Evolutionary conservation across 2,888 invertebrate species (phyloP).

Genomic region (Acanthacorydalis orientalis): DNA sequence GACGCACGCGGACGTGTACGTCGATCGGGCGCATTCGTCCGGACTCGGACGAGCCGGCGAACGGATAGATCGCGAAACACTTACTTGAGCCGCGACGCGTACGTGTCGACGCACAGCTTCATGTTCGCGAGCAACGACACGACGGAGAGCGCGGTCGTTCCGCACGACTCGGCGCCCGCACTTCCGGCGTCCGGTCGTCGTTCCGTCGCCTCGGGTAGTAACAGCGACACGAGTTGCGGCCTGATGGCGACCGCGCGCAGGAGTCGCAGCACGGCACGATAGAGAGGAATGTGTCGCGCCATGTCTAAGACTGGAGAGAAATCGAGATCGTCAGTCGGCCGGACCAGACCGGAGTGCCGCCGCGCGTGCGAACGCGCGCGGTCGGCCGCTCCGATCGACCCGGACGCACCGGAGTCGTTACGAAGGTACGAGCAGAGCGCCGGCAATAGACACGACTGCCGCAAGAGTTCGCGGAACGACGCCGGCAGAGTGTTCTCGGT

Average conservation of each 20-base stretch:
- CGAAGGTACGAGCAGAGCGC: conserved; percentile 79
- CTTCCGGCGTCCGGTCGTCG: conserved; percentile 10
- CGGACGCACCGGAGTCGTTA: conserved; percentile 63
- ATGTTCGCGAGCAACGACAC: conserved; percentile 67
- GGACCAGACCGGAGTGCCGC: background rate
- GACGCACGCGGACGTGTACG: background rate
- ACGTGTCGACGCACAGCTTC: conserved; percentile 84
- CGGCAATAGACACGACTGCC: conserved; percentile 70
- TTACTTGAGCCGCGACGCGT: conserved; percentile 69
- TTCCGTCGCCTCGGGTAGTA: conserved; percentile 35
- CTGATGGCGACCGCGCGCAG: conserved; percentile 60
- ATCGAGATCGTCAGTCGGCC: conserved; percentile 3
- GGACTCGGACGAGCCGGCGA: no score
- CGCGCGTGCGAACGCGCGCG: no score
- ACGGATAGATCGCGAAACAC: conserved; percentile 14
- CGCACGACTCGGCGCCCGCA: background rate
- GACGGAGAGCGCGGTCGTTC: conserved; percentile 41
- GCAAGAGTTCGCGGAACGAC: conserved; percentile 58
- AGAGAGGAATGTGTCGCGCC: conserved; percentile 90
- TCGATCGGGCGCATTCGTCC: no score
- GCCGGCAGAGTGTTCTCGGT: conserved; percentile 36
- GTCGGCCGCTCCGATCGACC: no score
- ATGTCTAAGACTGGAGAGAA: conserved; percentile 68
- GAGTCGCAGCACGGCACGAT: conserved; percentile 67
- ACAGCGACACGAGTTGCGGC: conserved; percentile 35